phyloP scores from a whole-genome alignment of 1,140 invertebrate species.

The Drosophila equinoxialis region DNA sequence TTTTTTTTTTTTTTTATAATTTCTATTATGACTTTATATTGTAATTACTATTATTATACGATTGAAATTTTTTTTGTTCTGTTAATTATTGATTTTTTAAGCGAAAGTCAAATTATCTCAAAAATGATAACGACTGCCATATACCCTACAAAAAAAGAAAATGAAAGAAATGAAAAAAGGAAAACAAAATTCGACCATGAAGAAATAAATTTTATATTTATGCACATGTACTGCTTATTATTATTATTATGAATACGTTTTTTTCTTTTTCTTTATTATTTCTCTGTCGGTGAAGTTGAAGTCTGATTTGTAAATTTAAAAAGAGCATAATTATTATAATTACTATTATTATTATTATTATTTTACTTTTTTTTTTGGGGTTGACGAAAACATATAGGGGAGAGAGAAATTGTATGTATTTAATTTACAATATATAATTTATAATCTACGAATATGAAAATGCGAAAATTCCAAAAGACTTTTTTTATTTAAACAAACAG shows the following conservation, averaged over 20 bases:
- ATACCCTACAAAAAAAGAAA: constrained; percentile 51
- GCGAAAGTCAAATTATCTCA: constrained; percentile 72
- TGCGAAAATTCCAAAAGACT: constrained; percentile 75
- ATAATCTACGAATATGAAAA: constrained; percentile 58
- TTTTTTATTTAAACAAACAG: constrained; percentile 50
- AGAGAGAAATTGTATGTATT: constrained; percentile 54
- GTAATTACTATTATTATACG: constrained; percentile 4
- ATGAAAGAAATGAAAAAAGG: constrained; percentile 21
- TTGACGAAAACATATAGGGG: constrained; percentile 21
- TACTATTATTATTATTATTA: not conserved
- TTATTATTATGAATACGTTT: not conserved
- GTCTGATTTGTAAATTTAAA: constrained; percentile 54
- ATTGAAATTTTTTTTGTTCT: constrained; percentile 42
- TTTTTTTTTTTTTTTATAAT: not conserved
- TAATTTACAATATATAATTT: constrained; percentile 37
- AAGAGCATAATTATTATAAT: constrained; percentile 15
- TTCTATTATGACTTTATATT: constrained; percentile 10
- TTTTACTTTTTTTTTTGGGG: constrained; percentile 34
- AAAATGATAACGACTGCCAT: constrained; percentile 76
- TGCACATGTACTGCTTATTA: constrained; percentile 15
- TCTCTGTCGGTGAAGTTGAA: constrained; percentile 28
- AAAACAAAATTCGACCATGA: constrained; percentile 17
- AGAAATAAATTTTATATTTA: constrained; percentile 7
- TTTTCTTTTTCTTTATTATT: constrained; percentile 20
- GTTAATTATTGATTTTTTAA: constrained; percentile 54